These are phyloP conservation scores for Palaemon carinicauda DNA, from an alignment of 1,140 invertebrate genomes.

Conservation along the genomic window DNA sequence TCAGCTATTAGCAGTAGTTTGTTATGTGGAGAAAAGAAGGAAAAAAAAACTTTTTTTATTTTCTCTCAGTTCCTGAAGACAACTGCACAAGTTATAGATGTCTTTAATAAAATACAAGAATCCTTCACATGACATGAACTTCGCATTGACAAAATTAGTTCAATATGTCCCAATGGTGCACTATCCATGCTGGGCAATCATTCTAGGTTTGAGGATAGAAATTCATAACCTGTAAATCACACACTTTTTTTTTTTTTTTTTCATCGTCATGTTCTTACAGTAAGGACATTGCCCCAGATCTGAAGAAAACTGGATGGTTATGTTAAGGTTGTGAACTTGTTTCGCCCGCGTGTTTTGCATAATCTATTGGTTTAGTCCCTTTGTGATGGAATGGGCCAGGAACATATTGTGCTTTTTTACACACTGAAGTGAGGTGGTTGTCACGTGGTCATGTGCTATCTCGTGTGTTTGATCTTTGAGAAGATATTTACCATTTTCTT, in stretches of 20 bases:
- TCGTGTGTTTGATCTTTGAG: conserved; percentile 60
- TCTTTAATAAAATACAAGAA: background rate
- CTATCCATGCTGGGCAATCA: conserved; percentile 10
- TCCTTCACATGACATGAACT: background rate
- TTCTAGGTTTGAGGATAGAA: conserved; percentile 4
- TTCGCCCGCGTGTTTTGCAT: background rate
- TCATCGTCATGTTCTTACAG: conserved; percentile 1
- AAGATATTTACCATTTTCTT: conserved; percentile 59
- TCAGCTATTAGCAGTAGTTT: too few species aligned
- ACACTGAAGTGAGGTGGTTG: conserved; percentile 61
- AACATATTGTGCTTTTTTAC: conserved; percentile 58
- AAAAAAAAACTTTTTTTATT: too few species aligned
- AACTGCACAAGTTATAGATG: conserved; percentile 3
- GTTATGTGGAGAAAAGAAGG: too few species aligned
- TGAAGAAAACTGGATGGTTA: conserved; percentile 10
- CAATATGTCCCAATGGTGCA: conserved; percentile 9
- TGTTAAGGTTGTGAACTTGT: conserved; percentile 22
- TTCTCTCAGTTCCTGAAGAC: too few species aligned
- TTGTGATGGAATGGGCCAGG: conserved; percentile 57
- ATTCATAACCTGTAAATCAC: conserved; percentile 17
- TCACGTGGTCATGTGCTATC: conserved; percentile 58
- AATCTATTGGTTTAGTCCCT: conserved; percentile 33
- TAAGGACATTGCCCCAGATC: background rate
- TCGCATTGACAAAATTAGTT: background rate
- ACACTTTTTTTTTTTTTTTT: background rate